These are phyloP conservation scores for Rapana venosa DNA, from an alignment of 2,888 invertebrate genomes.

Conservation along the genomic window DNA sequence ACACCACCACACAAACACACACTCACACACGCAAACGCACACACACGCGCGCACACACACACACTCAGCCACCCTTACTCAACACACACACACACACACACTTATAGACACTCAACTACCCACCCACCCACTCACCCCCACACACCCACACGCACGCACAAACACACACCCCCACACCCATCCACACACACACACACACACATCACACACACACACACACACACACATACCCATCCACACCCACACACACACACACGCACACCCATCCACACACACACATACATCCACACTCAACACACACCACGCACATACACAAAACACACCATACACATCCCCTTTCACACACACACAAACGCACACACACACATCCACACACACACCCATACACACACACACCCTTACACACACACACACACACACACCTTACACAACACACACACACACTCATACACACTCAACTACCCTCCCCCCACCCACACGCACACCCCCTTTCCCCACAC, in stretches of 20 bases:
- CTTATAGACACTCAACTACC: too few species aligned
- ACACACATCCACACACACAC: too few species aligned
- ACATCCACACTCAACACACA: not conserved
- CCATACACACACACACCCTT: too few species aligned
- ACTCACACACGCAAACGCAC: not conserved
- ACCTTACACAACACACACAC: not conserved
- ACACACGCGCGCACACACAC: slow-evolving; percentile 2
- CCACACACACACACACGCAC: not conserved
- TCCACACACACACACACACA: not conserved
- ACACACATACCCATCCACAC: too few species aligned
- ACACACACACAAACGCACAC: too few species aligned
- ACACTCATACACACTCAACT: not conserved
- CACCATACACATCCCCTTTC: too few species aligned
- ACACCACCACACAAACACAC: slow-evolving; percentile 16
- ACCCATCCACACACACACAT: not conserved
- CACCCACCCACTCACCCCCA: too few species aligned
- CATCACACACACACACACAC: not conserved
- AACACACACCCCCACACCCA: too few species aligned
- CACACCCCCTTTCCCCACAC: not conserved
- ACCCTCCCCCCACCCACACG: too few species aligned
- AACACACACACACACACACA: slow-evolving; percentile 48
- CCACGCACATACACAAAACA: not conserved
- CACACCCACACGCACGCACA: too few species aligned
- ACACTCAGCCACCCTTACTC: not conserved
- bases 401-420: not conserved